These are phyloP conservation scores for Hyperoplus immaculatus DNA, from an alignment of 2,797 vertebrate genomes.

Conservation along the genomic window DNA sequence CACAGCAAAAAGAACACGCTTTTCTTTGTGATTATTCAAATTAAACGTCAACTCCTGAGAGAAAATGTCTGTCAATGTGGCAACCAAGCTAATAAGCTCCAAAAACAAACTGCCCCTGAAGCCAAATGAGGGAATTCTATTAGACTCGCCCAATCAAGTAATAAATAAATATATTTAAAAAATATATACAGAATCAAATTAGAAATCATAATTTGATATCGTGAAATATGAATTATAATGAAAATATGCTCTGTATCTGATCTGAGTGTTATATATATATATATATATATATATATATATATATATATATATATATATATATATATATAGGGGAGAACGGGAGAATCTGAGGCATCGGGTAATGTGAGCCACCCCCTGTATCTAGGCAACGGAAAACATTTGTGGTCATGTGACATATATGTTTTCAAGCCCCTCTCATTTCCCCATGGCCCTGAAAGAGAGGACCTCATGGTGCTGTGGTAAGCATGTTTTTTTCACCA, in stretches of 20 bases:
- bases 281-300: too few species aligned
- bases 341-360: too few species aligned
- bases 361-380: too few species aligned
- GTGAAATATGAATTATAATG: conserved; percentile 33
- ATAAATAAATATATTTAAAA: conserved; percentile 47
- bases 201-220: conserved; percentile 42
- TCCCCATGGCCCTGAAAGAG: too few species aligned
- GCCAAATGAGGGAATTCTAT: conserved; percentile 72
- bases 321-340: too few species aligned
- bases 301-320: too few species aligned
- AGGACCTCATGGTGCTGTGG: too few species aligned
- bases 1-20: conserved; percentile 78
- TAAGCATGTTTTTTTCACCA: too few species aligned
- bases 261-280: conserved; percentile 20
- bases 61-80: conserved; percentile 70
- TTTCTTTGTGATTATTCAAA: conserved; percentile 82
- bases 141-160: conserved; percentile 56
- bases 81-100: conserved; percentile 65
- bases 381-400: too few species aligned
- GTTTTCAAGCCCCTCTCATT: too few species aligned
- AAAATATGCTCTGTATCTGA: conserved; percentile 48
- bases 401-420: too few species aligned
- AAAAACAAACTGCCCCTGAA: conserved; percentile 76
- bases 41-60: conserved; percentile 83
- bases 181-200: conserved; percentile 28